Base-by-base conservation (phyloP, 2,888 invertebrate species). In the Chloromyia formosa region DNA sequence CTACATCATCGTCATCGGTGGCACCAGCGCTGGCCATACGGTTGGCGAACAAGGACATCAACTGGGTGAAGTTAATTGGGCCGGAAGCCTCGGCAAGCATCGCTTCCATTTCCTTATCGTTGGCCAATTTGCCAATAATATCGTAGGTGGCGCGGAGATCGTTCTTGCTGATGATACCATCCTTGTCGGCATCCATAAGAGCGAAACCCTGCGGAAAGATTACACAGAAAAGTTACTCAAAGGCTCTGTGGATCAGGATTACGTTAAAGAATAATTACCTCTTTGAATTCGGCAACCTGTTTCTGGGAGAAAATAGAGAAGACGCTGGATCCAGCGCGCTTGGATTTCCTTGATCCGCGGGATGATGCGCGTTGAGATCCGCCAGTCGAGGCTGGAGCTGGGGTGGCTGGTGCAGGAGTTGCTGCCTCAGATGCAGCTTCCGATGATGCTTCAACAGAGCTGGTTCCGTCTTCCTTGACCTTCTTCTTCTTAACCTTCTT, bases 251-350 rank as follows among this genome's bases (percentile, higher is more conserved):
- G 53, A 2, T 2, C 23, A 64, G 1, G 22, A 0, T n/a, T n/a
- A 54, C 2, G 1, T 35, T 69, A 14, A 62, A 14, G 49, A 14
- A 23, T 78, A 81, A 84, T 87, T 82, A 94, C 94, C 90, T 95
- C 95, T 88, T 96, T 96, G 91, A 96, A 96, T 88, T 96, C 96
- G 82, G 95, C 94, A 83, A 96, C 94, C 89, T 96, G 96, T 88
- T 93, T 93, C 89, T 96, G 96, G 82, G 95, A 92, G 92, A 97
- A 96, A 93, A 96, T 95, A 84, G 96, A 95, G 91, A 96, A 96
- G 86, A 96, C 96, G 88, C 95, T 96, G 89, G 95, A 95, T 82
- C 96, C 96, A 85, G 94, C 91, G 86, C 95, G 92, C 88, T 95
- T 95, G 82, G 93, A 93, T 85, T 89, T 91, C 80, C 81, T 84